Evolutionary conservation across 1,140 invertebrate species (phyloP).

Genomic region (Diploscapter pachys): DNA sequence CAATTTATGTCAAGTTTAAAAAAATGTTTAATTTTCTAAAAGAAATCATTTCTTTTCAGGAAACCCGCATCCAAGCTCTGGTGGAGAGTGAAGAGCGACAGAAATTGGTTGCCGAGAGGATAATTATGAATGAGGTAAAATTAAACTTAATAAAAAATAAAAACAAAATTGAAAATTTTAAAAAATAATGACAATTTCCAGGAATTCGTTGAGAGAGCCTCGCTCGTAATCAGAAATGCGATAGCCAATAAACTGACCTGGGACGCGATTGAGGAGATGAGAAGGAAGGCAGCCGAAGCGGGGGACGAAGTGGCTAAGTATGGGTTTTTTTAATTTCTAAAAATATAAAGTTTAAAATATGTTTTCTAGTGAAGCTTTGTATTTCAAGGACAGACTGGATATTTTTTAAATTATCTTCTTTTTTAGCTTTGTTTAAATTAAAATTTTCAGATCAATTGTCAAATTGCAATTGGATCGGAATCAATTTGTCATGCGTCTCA

Average conservation of each 20-base stretch:
- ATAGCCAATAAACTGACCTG: slow-evolving; percentile 89
- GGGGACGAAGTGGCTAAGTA: slow-evolving; percentile 24
- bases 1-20: too few species aligned
- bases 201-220: slow-evolving; percentile 24
- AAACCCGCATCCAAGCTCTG: neutral
- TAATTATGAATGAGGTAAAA: slow-evolving; percentile 75
- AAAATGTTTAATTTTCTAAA: too few species aligned
- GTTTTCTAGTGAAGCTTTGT: too few species aligned
- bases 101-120: slow-evolving; percentile 72
- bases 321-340: neutral
- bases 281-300: slow-evolving; percentile 66
- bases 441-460: slow-evolving; percentile 67
- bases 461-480: slow-evolving; percentile 84
- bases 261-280: slow-evolving; percentile 79
- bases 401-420: neutral
- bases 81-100: slow-evolving; percentile 64
- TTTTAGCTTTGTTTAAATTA: neutral
- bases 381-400: too few species aligned
- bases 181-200: neutral
- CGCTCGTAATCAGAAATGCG: slow-evolving; percentile 66
- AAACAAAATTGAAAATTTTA: too few species aligned
- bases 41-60: slow-evolving; percentile 2
- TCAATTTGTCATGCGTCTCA: slow-evolving; percentile 78
- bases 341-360: too few species aligned
- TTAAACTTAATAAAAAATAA: too few species aligned